Percentiles rank a stretch among this genome's conserved stretches.
Conservation (phyloP, 1,140 invertebrate species). For the Ceratoteleas bidentatus region DNA sequence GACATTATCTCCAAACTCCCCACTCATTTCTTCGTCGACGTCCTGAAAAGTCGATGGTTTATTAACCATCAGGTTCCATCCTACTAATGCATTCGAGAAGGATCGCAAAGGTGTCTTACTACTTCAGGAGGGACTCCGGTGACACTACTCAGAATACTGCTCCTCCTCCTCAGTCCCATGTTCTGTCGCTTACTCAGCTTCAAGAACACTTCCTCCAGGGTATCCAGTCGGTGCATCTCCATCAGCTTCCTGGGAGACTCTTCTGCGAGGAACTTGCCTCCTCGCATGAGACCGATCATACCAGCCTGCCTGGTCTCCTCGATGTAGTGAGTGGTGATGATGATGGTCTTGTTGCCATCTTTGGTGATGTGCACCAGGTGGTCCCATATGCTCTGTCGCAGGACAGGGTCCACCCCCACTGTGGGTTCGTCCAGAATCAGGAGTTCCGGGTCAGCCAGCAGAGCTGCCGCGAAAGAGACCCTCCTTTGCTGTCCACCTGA, state of each 20-base stretch:
- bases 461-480: conserved; percentile 94
- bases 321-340: conserved; percentile 99
- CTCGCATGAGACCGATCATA: conserved; percentile 95
- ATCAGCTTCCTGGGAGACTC: conserved; percentile 92
- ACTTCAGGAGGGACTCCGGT: conserved; percentile 81
- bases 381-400: conserved; percentile 97
- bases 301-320: conserved; percentile 96
- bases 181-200: conserved; percentile 93
- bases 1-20: conserved; percentile 92
- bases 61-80: background rate
- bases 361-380: conserved; percentile 94
- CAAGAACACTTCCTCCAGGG: conserved; percentile 95
- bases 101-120: conserved; percentile 45
- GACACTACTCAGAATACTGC: conserved; percentile 89
- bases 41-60: conserved; percentile 75
- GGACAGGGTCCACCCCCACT: conserved; percentile 96
- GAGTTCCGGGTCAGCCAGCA: conserved; percentile 95
- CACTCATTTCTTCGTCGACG: conserved; percentile 89
- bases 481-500: conserved; percentile 95
- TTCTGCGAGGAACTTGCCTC: conserved; percentile 94
- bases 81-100: background rate
- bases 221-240: conserved; percentile 88
- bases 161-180: conserved; percentile 88
- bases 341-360: conserved; percentile 93
- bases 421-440: conserved; percentile 97